phyloP scores from a whole-genome alignment of 2,888 invertebrate genomes.

The Chaetoderma sp. region DNA sequence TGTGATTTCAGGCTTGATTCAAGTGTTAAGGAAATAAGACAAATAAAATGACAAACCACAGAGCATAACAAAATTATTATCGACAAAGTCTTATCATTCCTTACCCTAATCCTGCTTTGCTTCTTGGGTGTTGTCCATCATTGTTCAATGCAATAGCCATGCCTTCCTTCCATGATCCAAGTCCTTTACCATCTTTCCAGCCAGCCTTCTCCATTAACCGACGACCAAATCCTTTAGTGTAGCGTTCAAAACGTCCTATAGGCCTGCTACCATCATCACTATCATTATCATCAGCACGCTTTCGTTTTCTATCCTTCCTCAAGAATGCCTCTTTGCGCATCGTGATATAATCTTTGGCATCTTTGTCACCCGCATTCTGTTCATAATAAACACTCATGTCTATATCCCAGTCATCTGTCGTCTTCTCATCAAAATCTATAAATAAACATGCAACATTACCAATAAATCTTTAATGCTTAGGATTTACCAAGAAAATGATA shows the following conservation, averaged over 20 bases:
- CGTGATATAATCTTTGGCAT: slow-evolving; percentile 70
- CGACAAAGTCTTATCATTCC: no score
- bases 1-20: no score
- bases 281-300: slow-evolving; percentile 33
- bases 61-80: background rate
- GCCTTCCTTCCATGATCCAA: slow-evolving; percentile 69
- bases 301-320: slow-evolving; percentile 46
- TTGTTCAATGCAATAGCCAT: slow-evolving; percentile 61
- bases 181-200: slow-evolving; percentile 72
- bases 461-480: no score
- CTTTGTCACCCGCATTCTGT: slow-evolving; percentile 70
- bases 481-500: no score
- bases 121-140: slow-evolving; percentile 61
- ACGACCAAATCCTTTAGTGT: slow-evolving; percentile 71
- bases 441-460: slow-evolving; percentile 3
- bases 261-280: slow-evolving; percentile 17
- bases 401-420: slow-evolving; percentile 74
- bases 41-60: background rate
- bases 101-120: slow-evolving; percentile 62
- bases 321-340: slow-evolving; percentile 69
- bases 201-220: slow-evolving; percentile 71
- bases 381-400: slow-evolving; percentile 73
- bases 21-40: no score
- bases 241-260: slow-evolving; percentile 70
- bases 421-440: slow-evolving; percentile 72